Base-by-base conservation (phyloP, 2,888 invertebrate genomes). In the Poecilobothrus nobilitatus region DNA sequence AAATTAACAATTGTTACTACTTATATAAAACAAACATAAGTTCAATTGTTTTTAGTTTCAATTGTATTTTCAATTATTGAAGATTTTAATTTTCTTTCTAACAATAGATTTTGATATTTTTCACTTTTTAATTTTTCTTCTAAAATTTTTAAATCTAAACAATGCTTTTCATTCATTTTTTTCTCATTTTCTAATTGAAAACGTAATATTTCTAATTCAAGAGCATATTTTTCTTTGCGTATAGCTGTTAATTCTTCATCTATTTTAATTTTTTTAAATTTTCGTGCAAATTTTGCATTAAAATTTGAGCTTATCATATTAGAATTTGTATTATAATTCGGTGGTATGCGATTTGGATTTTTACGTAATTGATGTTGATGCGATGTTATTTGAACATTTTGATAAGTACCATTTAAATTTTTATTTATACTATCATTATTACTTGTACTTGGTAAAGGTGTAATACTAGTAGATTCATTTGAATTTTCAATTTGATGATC, bases 181-280 rank as follows among this genome's bases (percentile, higher is more conserved):
- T 53, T 53, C 18, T 53, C 53, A 53, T 53, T 53, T 53, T 53
- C 53, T 6, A 53, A n/a, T 18, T 53, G 53, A 53, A 53, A 53
- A 18, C 53, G 53, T 53, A 53, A 53, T 4, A 53, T 53, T 18
- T 53, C 53, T 18, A 53, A 53, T 53, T 53, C 53, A 1, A 53
- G 53, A 53, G 53, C 53, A 53, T 53, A 53, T 53, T 53, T 53
- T 53, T 53, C 53, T 6, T 53, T 53, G 7, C 53, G 15, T 15
- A 53, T n/a, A 6, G 53, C 53, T 15, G 15, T 53, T 53, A 53
- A 53, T n/a, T 53, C 53, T 53, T 53, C 53, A 53, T 53, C 53
- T 15, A 53, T 53, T 53, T 53, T 53, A 53, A 53, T 53, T 53
- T 53, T 53, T 53, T 53, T 53, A n/a, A 53, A 53, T 53, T 18